Conservation (phyloP, 2,113 vertebrate species). For the Gymnobelideus leadbeateri region DNA sequence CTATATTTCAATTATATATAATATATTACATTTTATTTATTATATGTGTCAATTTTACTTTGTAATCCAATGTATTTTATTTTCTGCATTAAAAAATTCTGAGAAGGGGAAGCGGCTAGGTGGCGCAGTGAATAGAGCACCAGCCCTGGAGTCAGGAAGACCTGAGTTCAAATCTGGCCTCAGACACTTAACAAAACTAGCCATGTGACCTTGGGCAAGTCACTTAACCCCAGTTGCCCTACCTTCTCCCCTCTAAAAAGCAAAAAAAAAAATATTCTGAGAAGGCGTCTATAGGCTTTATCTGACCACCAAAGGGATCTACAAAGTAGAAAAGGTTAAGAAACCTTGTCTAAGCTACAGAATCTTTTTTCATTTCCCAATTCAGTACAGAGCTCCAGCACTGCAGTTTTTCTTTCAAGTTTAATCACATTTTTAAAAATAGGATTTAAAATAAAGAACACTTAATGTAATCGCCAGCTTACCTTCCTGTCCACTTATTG, state of each 20-base stretch:
- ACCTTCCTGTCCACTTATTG: constrained; percentile 14
- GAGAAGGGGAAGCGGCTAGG: no score
- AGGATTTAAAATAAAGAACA: constrained; percentile 55
- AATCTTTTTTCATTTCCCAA: constrained; percentile 1
- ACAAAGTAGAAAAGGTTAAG: not conserved
- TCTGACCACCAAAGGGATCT: not conserved
- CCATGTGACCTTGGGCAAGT: no score
- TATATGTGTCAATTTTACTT: no score
- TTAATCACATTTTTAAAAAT: constrained; percentile 59
- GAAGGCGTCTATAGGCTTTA: not conserved
- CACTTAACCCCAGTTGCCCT: no score
- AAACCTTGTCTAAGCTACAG: not conserved
- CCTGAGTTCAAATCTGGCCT: no score
- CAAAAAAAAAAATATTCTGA: not conserved
- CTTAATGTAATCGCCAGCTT: not conserved
- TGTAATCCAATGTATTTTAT: not conserved
- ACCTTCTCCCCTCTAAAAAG: no score
- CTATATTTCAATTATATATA: no score
- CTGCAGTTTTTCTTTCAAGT: constrained; percentile 29
- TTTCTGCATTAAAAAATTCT: not conserved
- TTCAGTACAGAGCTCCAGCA: not conserved
- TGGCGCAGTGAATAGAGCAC: no score
- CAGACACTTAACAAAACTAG: no score
- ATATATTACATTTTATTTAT: no score
- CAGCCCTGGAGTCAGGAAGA: no score